A percentile compares a stretch with the other conserved stretches of the same genome.
phyloP scores from a whole-genome alignment of 2,113 vertebrate genomes.

The Junco hyemalis region DNA sequence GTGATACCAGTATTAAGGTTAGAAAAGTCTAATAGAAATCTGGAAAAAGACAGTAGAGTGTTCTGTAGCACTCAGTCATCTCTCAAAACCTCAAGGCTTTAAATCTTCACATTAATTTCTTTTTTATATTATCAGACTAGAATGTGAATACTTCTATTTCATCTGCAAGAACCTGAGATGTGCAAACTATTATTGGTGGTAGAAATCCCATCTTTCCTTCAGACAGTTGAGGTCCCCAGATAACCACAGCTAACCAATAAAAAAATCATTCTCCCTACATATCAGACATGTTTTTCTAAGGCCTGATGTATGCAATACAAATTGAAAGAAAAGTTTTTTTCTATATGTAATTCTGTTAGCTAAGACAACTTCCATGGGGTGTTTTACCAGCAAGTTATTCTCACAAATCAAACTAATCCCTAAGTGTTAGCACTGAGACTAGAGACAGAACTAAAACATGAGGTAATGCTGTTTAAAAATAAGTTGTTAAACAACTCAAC shows the following conservation, averaged over 20 bases:
- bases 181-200: background rate
- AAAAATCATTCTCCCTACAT: background rate
- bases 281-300: background rate
- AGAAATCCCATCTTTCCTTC: background rate
- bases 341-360: background rate
- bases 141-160: background rate
- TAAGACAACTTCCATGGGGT: background rate
- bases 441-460: background rate
- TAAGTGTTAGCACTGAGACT: background rate
- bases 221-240: background rate
- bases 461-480: conserved; percentile 4
- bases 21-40: background rate
- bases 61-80: background rate
- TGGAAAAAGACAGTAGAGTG: background rate
- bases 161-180: background rate
- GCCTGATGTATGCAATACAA: background rate
- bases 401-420: background rate
- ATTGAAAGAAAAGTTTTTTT: background rate
- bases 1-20: background rate
- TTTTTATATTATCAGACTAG: background rate
- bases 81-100: background rate
- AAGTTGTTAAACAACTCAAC: background rate
- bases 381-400: background rate
- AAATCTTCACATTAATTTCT: background rate
- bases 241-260: background rate